Base-by-base conservation (phyloP, 1,140 invertebrate species). In the Vollenhovia emeryi region DNA sequence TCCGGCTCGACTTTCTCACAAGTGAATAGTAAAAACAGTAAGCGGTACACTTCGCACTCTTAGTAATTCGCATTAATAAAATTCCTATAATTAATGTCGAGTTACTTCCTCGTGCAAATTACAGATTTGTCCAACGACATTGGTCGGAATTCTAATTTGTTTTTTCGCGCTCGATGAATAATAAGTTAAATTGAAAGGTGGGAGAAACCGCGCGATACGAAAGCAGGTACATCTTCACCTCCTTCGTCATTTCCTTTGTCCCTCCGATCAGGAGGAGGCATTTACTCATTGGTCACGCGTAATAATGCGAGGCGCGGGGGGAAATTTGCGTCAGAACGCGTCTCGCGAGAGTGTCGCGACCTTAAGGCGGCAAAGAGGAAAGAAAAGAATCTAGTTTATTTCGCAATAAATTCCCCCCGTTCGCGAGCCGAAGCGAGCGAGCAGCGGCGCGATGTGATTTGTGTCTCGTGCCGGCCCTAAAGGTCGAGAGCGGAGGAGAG, bases 311-410 rank as follows among this genome's bases (percentile, higher is more conserved):
- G n/a, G 30, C 76, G 33, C n/a, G 15, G 15, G 21, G 15, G 30
- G n/a, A n/a, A n/a, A n/a, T 69, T 79, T 79, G 62, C 76, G 36
- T 50, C 76, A 57, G 78, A 86, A 48, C 18, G 36, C 13, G 7
- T 57, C 52, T 68, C 74, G 50, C 69, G 48, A 73, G 69, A 73
- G 62, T 66, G 73, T 45, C 73, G 62, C 62, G 76, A 68, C 43
- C 62, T 79, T 79, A 79, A 55, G 13, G 13, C 24, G 21, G n/a
- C 15, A 66, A 66, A 66, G 27, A 24, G 21, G 27, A 3, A 66
- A 24, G 40, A 8, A 66, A 66, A 66, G 76, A 79, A 69, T 79
- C 76, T 68, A 79, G 76, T 79, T 79, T 79, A 79, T 79, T 69
- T 79, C 76, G 76, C 30, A 79, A 79, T 79, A 69, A 79, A 79